Percentiles rank a stretch among this genome's conserved stretches.
phyloP scores from a whole-genome alignment of 2,888 invertebrate species.

The Agrenia bidenticulata region DNA sequence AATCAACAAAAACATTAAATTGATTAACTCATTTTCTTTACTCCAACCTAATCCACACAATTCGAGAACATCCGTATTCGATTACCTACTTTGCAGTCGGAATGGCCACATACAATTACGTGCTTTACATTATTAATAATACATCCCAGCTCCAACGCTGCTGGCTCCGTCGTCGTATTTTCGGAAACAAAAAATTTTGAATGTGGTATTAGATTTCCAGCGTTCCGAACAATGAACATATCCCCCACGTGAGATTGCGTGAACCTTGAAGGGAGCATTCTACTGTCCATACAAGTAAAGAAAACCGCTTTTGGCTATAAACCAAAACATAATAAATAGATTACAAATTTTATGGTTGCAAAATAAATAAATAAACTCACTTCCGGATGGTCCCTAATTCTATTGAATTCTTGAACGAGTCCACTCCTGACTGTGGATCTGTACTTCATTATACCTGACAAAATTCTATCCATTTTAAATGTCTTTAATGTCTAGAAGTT shows the following conservation, averaged over 20 bases:
- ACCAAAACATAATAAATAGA: conserved; percentile 25
- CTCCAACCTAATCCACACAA: background rate
- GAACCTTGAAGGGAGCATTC: conserved; percentile 94
- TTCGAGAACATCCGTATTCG: background rate
- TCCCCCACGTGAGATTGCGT: conserved; percentile 95
- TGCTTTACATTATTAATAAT: conserved; percentile 86
- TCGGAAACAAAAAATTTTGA: conserved; percentile 83
- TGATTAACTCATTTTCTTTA: background rate
- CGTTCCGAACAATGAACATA: conserved; percentile 97
- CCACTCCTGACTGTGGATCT: conserved; percentile 74
- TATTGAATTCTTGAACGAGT: conserved; percentile 90
- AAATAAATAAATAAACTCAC: conserved; percentile 58
- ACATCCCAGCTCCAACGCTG: conserved; percentile 91
- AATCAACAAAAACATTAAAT: too few relatives aligned
- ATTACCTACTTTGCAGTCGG: conserved; percentile 79
- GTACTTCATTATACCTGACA: conserved; percentile 87
- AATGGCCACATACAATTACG: conserved; percentile 94
- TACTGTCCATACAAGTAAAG: conserved; percentile 97
- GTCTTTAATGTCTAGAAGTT: too few relatives aligned
- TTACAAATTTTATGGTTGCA: too few relatives aligned
- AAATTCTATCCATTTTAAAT: conserved; percentile 89
- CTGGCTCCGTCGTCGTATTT: conserved; percentile 90
- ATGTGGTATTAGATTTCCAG: conserved; percentile 92
- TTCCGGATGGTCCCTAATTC: conserved; percentile 83
- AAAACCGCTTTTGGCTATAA: conserved; percentile 93